These are phyloP conservation scores for Ancistrus triradiatus DNA, from an alignment of 2,113 vertebrate genomes.

Conservation along the genomic window DNA sequence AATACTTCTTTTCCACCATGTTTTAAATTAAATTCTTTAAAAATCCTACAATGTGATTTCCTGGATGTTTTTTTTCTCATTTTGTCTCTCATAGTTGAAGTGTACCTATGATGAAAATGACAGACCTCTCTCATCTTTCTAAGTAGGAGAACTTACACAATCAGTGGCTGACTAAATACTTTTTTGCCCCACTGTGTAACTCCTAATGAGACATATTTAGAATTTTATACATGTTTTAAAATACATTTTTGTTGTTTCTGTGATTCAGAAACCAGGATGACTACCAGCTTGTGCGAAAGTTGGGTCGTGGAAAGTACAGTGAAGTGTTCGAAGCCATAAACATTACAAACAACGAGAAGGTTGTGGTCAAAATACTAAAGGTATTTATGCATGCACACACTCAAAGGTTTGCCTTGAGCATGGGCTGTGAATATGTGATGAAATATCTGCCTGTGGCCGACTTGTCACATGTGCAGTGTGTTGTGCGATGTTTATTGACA, in stretches of 20 bases:
- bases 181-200: no score
- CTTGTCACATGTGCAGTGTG: neutral
- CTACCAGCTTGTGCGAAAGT: conserved; percentile 82
- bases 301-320: conserved; percentile 83
- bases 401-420: neutral
- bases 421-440: neutral
- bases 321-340: conserved; percentile 84
- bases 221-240: neutral
- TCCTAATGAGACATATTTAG: neutral
- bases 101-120: no score
- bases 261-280: conserved; percentile 77
- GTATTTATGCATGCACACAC: conserved; percentile 57
- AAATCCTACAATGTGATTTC: no score
- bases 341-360: conserved; percentile 96
- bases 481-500: conserved; percentile 38
- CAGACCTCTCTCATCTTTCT: no score
- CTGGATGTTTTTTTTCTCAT: no score
- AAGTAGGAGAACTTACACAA: no score
- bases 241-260: neutral
- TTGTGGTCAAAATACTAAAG: conserved; percentile 99
- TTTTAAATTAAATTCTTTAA: no score
- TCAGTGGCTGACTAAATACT: no score
- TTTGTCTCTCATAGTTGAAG: no score
- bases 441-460: neutral
- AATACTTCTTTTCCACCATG: no score